Conservation (phyloP, 2,888 invertebrate genomes). For the Andrena bucephala region DNA sequence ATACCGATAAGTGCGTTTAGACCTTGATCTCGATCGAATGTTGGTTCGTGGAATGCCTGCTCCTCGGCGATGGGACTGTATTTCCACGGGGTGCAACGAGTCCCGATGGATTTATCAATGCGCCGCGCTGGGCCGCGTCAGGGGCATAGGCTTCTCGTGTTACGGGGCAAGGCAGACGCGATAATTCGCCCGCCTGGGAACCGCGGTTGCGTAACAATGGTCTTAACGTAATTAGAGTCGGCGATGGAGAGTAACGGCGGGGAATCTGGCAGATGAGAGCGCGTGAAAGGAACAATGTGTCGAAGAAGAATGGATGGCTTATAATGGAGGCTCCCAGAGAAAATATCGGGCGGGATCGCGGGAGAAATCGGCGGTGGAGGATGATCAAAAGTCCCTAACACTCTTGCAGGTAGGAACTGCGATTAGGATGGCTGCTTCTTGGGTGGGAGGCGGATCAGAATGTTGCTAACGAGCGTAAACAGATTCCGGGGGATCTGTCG, state of each 20-base stretch:
- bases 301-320: constrained; percentile 25
- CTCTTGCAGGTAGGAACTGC: background rate
- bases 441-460: background rate
- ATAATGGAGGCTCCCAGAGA: background rate
- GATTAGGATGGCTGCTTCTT: background rate
- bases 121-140: constrained; percentile 26
- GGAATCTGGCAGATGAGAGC: constrained; percentile 32
- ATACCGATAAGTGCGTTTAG: too few species aligned
- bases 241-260: constrained; percentile 67
- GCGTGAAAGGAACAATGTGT: constrained; percentile 38
- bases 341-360: constrained; percentile 10
- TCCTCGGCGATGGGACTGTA: constrained; percentile 16
- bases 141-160: constrained; percentile 46
- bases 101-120: constrained; percentile 54
- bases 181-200: constrained; percentile 64
- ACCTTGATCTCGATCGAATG: too few species aligned
- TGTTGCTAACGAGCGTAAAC: too few species aligned
- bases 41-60: too few species aligned
- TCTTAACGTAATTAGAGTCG: constrained; percentile 75
- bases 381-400: background rate
- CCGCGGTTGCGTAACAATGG: constrained; percentile 74
- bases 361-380: constrained; percentile 7
- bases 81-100: constrained; percentile 41
- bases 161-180: constrained; percentile 34
- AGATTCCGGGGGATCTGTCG: too few species aligned